Evolutionary conservation across 2,113 vertebrate genomes (phyloP), one percentile per base, ranked within the genome.

Genomic region (Motacilla tschutschensis): DNA sequence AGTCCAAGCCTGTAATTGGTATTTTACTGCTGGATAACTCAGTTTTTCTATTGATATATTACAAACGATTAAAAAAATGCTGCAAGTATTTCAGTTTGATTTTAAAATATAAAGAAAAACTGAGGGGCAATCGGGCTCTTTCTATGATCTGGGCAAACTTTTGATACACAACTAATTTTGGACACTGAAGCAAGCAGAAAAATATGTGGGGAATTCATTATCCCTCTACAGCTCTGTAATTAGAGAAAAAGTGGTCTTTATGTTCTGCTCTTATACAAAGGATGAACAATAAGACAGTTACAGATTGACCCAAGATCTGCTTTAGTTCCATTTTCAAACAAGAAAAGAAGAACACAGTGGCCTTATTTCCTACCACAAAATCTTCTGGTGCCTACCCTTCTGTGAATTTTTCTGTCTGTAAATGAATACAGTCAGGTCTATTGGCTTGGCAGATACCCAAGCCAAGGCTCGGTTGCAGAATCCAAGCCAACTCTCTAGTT

Each of bases 321-420:
- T 91, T 91, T 78, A 78, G 41, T 28, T 90, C 77, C 79, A 29
- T 63, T 75, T 93, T 90, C 65, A 72, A 58, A 83, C 3, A 76
- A 69, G 55, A 28, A 79, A 87, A 90, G 40, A 93, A 57, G 79
- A 82, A 93, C 66, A 85, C 41, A 90, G 60, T 74, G 67, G 86
- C 17, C 53, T 67, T 81, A 70, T 51, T 92, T 94, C 84, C 88
- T 71, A 51, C 44, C 88, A 57, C 71, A 91, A 81, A 91, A 73
- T 66, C 64, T 73, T 82, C 79, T 81, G 69, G 28, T 91, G 73
- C 43, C 77, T 62, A 60, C 51, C 26, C 67, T 88, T 90, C 85
- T 78, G 48, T 85, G 53, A 79, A 83, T 90, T 94, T 95, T 90
- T 88, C 63, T 71, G 35, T 88, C 74, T 18, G 50, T 81, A 86